These are phyloP conservation scores for Orchestes rusci DNA, from an alignment of 2,888 invertebrate species.

Conservation along the genomic window DNA sequence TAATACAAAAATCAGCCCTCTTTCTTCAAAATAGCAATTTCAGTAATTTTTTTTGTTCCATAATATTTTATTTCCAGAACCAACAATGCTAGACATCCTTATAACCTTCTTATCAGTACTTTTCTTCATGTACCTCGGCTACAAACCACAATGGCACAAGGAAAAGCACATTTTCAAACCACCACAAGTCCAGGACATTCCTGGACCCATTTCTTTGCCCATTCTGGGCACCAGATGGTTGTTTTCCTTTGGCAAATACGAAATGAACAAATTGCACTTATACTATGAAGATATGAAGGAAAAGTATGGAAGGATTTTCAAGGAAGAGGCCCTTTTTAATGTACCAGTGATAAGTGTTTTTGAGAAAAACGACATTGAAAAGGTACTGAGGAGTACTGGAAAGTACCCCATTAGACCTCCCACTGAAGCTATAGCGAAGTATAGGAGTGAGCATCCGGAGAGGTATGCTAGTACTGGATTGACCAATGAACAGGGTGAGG, in stretches of 20 bases:
- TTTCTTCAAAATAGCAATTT: no score
- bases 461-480: slow-evolving; percentile 75
- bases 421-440: slow-evolving; percentile 71
- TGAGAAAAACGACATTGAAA: slow-evolving; percentile 64
- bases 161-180: slow-evolving; percentile 13
- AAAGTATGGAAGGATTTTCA: slow-evolving; percentile 68
- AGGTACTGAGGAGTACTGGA: slow-evolving; percentile 63
- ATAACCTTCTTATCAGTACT: slow-evolving; percentile 29
- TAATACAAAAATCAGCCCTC: no score
- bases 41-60: no score
- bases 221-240: slow-evolving; percentile 76
- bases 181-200: slow-evolving; percentile 46
- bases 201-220: slow-evolving; percentile 68
- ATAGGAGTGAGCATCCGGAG: slow-evolving; percentile 66
- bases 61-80: no score
- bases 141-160: slow-evolving; percentile 36
- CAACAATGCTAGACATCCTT: slow-evolving; percentile 28
- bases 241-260: slow-evolving; percentile 53
- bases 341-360: slow-evolving; percentile 67
- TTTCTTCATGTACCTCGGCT: slow-evolving; percentile 29
- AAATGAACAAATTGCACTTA: slow-evolving; percentile 67
- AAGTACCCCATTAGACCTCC: slow-evolving; percentile 75
- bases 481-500: slow-evolving; percentile 68
- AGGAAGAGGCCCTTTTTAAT: slow-evolving; percentile 70
- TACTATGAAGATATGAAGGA: slow-evolving; percentile 69